Base-by-base conservation (phyloP, 2,797 vertebrate genomes). In the Platyrinchus mystaceus region DNA sequence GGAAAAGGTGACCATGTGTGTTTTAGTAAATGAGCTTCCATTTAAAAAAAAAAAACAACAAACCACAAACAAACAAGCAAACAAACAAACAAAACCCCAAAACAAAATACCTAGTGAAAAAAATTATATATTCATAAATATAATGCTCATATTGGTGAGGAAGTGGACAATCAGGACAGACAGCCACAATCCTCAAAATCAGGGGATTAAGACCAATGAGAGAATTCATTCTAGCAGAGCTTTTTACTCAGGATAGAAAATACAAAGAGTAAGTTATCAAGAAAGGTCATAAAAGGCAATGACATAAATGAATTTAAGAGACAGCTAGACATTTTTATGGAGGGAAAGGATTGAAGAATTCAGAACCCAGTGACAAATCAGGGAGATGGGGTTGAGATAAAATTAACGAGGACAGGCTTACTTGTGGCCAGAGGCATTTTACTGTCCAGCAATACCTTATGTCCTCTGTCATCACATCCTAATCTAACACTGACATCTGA, bases 401-500 rank as follows among this genome's bases (percentile, higher is more conserved):
- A 97, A 97, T 96, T 97, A 97, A 97, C 39, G 73, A 97, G 94
- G 91, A 97, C n/a, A 44, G 93, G 37, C 80, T 95, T 97, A 68
- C 94, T 94, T 87, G 77, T 30, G 81, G 95, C 95, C 92, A 94
- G 84, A 96, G 97, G 96, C 91, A 89, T 79, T 97, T 95, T 95
- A 90, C 89, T 96, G 83, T 93, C 92, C 95, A 92, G 89, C 70
- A 92, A 89, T 97, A 94, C 85, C 88, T 96, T 97, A 96, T 74
- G 90, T 91, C 87, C 74, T 80, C 93, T 97, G 94, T 96, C 96
- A 97, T 97, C 93, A 96, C 92, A 83, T 94, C 95, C 96, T 97
- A 93, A 96, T 96, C 64, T 69, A 84, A 97, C 0, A 1, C 80
- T 95, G 96, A 82, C 83, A 95, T 91, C 94, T 92, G 94, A 97